Evolutionary conservation across 1,140 invertebrate genomes (phyloP), one percentile per base, ranked within the genome.

Genomic region (Drosophila quadrilineata): DNA sequence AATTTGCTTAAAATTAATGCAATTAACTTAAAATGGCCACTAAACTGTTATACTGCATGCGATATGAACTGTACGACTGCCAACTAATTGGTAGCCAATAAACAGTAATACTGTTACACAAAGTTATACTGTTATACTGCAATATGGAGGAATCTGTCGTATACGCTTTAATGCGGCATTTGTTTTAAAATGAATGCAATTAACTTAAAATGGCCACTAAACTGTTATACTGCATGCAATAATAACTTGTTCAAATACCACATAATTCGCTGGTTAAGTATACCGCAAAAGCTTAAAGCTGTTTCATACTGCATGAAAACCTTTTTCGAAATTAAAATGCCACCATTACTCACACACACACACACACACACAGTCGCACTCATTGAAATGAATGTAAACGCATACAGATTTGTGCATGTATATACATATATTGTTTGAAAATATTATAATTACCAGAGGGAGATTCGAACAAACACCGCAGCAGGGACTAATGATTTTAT

Each of bases 401-500:
- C n/a, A n/a, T n/a, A 1, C 19, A 41, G n/a, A 17, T 10, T 2
- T 24, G 21, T 22, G 40, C 19, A 6, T 22, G 1, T 2, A 6
- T 43, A 4, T 9, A 9, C n/a, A n/a, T n/a, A n/a, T n/a, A n/a
- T n/a, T 12, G 4, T 54, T 54, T 41, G 36, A 54, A 54, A 54
- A 54, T 41, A 54, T 52, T 24, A 48, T 52, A 50, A 52, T 40
- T 60, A 60, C 46, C 57, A 31, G 57, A 31, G 46, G 57, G 57
- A 17, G 40, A 48, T 64, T 64, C 19, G 24, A 8, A 24, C 10
- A 45, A 29, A 38, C 50, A 43, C 40, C 56, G 41, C 12, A 6
- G n/a, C n/a, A n/a, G n/a, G n/a, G 41, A 35, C 9, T 40, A 49
- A 46, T 46, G 24, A n/a, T 16, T 38, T 28, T 2, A 14, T 14